Evolutionary conservation across 2,797 vertebrate species (phyloP).

Genomic region (Todus mexicanus): DNA sequence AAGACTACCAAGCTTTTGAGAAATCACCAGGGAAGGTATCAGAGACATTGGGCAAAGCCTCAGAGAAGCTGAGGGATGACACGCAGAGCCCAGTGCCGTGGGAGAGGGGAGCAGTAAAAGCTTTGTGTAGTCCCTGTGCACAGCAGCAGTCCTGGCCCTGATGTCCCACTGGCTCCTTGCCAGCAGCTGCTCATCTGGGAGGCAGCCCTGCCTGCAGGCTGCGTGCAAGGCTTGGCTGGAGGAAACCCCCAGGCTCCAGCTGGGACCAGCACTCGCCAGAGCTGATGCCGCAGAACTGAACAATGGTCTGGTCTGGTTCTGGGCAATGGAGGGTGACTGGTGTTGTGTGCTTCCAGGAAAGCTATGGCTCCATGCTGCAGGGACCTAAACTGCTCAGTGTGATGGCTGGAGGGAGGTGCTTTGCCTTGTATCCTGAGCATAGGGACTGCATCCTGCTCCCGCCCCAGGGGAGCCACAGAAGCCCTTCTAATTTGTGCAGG

Average conservation of each 20-base stretch:
- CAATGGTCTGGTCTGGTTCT: background rate
- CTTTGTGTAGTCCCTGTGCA: accelerated
- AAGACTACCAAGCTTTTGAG: background rate
- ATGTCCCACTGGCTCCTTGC: accelerated
- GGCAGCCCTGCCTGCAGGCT: background rate
- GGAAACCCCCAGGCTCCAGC: background rate
- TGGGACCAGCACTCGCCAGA: accelerated
- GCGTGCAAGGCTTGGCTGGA: background rate
- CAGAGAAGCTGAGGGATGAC: background rate
- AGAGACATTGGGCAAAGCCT: background rate
- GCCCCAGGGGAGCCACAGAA: background rate
- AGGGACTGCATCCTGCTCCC: background rate
- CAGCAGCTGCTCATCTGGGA: background rate
- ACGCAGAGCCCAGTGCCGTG: accelerated
- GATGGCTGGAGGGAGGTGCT: background rate
- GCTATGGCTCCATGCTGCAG: background rate
- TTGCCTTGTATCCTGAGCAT: background rate
- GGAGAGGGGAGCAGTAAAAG: background rate
- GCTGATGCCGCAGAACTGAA: background rate
- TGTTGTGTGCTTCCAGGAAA: background rate
- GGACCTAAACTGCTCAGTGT: background rate
- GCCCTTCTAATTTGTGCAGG: background rate
- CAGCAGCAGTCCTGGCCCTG: background rate
- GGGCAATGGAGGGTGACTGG: background rate
- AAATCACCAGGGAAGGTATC: background rate